A percentile compares a stretch with the other conserved stretches of the same genome.
Conservation (phyloP, 1,140 invertebrate species). For the Papilio polyxenes region DNA sequence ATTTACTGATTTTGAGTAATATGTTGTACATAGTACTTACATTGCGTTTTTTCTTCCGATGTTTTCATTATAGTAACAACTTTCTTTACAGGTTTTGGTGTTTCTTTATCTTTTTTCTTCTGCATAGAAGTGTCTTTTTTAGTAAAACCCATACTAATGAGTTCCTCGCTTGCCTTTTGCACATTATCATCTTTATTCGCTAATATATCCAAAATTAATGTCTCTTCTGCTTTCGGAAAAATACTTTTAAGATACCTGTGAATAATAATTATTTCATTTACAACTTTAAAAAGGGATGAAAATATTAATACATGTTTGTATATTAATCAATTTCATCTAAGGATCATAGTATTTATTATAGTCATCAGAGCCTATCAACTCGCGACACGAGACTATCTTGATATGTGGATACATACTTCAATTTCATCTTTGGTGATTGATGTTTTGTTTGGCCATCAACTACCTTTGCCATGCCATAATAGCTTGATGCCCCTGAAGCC, state of each 20-base stretch:
- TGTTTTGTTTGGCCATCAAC: constrained; percentile 82
- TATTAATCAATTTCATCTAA: background rate
- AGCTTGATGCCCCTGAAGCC: constrained; percentile 78
- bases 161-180: constrained; percentile 89
- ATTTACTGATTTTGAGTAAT: background rate
- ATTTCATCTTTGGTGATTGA: constrained; percentile 95
- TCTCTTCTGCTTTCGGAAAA: constrained; percentile 95
- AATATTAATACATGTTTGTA: background rate
- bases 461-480: constrained; percentile 80
- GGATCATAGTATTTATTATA: background rate
- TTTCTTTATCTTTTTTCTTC: constrained; percentile 80
- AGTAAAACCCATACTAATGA: constrained; percentile 89
- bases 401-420: constrained; percentile 84
- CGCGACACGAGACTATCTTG: background rate
- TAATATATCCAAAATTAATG: constrained; percentile 91
- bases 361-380: too few relatives aligned
- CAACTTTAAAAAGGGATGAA: background rate
- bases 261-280: constrained; percentile 41
- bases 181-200: constrained; percentile 94
- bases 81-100: constrained; percentile 75
- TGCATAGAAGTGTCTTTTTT: constrained; percentile 85
- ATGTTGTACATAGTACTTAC: constrained; percentile 82
- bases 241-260: constrained; percentile 93
- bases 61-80: constrained; percentile 84
- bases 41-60: constrained; percentile 86